Base-by-base conservation (phyloP, 2,113 vertebrate species). In the Perca flavescens region DNA sequence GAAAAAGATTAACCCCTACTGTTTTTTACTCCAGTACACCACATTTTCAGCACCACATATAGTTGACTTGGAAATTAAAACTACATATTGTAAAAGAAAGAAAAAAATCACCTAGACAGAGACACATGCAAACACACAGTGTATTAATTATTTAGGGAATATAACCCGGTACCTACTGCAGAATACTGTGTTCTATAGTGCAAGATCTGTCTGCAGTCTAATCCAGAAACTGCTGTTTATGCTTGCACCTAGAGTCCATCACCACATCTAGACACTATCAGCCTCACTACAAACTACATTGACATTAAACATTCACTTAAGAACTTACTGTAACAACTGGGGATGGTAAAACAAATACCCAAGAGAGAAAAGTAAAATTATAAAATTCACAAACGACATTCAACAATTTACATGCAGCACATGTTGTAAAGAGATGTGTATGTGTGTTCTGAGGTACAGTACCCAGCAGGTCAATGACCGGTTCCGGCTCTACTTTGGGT, bases 391-490 rank as follows among this genome's bases (percentile, higher is more conserved):
- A 68, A 21, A 56, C 0, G 12, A 11, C 2, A 47, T 52, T 61
- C 1, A 40, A 53, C 12, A 49, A 16, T 49, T 8, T 5, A 7
- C 17, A 66, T 31, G 52, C 49, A 58, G 46, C 31, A 28, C 1
- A 25, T 25, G n/a, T 17, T 19, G 34, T 16, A 13, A 72, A 68
- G 43, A n/a, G 19, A 49, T n/a, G 16, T 8, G 15, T 54, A 13
- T 67, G 63, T 57, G 54, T 77, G 15, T 63, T 46, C 8, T 84
- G 69, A 50, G 54, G 47, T 94, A 96, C 96, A 94, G 76, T 95
- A 99, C 98, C 98, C 91, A 99, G 96, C 84, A 99, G 97, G 94
- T 99, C 97, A 94, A 99, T 96, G 89, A 99, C 98, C 84, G 96
- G 96, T 72, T 94, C 94, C 66, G 96, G 94, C 75, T 99, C 97